Evolutionary conservation across 2,113 vertebrate genomes (phyloP).

Genomic region (Microcebus lehilahytsara): DNA sequence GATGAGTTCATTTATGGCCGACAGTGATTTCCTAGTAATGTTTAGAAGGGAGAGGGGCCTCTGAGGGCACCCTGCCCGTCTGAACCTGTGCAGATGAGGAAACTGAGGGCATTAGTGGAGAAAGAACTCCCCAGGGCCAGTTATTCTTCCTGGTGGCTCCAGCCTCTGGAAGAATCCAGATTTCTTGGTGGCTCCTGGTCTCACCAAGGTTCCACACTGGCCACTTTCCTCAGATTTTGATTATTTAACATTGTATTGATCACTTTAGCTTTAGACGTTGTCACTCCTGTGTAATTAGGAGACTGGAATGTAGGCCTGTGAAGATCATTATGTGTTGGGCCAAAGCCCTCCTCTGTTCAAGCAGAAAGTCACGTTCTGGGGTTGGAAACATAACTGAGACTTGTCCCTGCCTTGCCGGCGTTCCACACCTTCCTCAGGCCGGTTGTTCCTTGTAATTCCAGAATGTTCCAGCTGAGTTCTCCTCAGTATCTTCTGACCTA

Average conservation of each 20-base stretch:
- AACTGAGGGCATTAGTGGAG: neutral
- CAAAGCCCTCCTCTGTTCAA: neutral
- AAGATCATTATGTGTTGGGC: neutral
- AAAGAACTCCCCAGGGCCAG: neutral
- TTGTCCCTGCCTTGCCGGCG: neutral
- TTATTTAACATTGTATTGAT: neutral
- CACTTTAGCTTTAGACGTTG: neutral
- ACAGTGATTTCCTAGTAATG: neutral
- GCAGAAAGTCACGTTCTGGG: conserved; percentile 31
- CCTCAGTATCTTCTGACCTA: neutral
- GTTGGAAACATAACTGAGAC: neutral
- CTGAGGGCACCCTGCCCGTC: neutral
- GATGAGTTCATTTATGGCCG: neutral
- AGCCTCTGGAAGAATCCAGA: neutral
- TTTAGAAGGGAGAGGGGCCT: neutral
- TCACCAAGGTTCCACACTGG: neutral
- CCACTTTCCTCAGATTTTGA: neutral
- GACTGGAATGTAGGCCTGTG: neutral
- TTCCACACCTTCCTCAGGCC: neutral
- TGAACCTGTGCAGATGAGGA: neutral
- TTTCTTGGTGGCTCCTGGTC: neutral
- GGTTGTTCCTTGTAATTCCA: neutral
- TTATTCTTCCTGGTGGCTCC: neutral
- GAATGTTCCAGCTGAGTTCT: neutral
- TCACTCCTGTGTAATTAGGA: neutral